Base-by-base conservation (phyloP, 2,797 vertebrate species). In the Nasua narica region DNA sequence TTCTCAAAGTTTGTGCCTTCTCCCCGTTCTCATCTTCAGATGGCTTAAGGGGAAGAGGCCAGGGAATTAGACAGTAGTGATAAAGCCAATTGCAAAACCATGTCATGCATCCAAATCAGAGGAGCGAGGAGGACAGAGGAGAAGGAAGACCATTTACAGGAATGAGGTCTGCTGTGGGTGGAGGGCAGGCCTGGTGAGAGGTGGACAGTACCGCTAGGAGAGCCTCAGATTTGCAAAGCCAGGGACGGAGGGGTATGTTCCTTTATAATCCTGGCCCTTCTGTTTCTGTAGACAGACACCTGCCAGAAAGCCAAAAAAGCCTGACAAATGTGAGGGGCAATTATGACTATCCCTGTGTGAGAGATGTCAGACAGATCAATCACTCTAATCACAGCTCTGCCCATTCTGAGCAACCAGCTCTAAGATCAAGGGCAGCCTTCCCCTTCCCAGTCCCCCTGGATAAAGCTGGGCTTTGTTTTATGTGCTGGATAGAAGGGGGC, bases 251-350 rank as follows among this genome's bases (percentile, higher is more conserved):
- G 13, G 46, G 9, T 4, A 16, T 0, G 1, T 62, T 50, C 40
- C 29, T 92, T 82, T 27, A 56, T 70, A 90, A 97, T 83, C 35
- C 18, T 25, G 74, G 54, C 7, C 50, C 52, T 94, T 85, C 29
- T 60, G 1, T 74, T 56, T 74, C 6, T 27, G n/a, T 18, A 82
- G 52, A 94, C 89, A 84, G 90, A 77, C 60, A 86, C 65, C 91
- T 96, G 91, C 54, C 87, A 21, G 56, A 60, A 15, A 70, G 15
- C 13, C 27, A 12, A 65, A 95, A 69, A 93, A 35, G n/a, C 4
- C 43, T 91, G 58, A 97, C 74, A 98, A 85, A 97, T 5, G n/a
- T 3, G 1, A 81, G 4, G 2, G 50, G 82, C 23, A 48, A 82
- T 93, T 74, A 81, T 50, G 94, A 89, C 72, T 89, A 29, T 94